These are phyloP conservation scores for Chloropsis cyanopogon DNA, from an alignment of 2,113 vertebrate species.

Conservation along the genomic window DNA sequence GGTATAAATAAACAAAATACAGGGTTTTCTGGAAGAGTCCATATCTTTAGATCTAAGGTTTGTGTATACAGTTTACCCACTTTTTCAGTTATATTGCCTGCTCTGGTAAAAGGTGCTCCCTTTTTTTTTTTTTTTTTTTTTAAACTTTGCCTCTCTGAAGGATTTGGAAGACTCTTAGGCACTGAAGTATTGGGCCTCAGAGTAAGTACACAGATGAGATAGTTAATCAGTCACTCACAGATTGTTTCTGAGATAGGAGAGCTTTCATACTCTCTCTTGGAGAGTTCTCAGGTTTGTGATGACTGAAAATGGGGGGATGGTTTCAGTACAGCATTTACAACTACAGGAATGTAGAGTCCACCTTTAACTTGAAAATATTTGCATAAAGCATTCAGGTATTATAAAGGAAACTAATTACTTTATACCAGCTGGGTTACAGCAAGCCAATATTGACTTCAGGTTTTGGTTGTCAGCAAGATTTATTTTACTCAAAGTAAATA, in stretches of 20 bases:
- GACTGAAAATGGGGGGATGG: not conserved
- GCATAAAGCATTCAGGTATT: conserved; percentile 18
- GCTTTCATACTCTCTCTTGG: not conserved
- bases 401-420: conserved; percentile 38
- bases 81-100: not conserved
- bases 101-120: not conserved
- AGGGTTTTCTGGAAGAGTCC: not conserved
- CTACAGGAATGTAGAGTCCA: not conserved
- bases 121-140: not conserved
- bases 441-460: conserved; percentile 48
- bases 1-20: not conserved
- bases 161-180: not conserved
- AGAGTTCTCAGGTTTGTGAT: not conserved
- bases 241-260: conserved; percentile 15
- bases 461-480: conserved; percentile 55
- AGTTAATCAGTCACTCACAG: conserved; percentile 40
- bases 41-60: not conserved
- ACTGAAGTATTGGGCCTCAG: not conserved
- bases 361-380: conserved; percentile 40
- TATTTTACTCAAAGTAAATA: conserved; percentile 55
- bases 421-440: conserved; percentile 35
- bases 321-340: not conserved
- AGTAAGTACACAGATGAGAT: conserved; percentile 6
- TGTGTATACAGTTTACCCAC: not conserved
- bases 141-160: not conserved